phyloP scores from a whole-genome alignment of 2,888 invertebrate genomes.

The Synergus gifuensis region DNA sequence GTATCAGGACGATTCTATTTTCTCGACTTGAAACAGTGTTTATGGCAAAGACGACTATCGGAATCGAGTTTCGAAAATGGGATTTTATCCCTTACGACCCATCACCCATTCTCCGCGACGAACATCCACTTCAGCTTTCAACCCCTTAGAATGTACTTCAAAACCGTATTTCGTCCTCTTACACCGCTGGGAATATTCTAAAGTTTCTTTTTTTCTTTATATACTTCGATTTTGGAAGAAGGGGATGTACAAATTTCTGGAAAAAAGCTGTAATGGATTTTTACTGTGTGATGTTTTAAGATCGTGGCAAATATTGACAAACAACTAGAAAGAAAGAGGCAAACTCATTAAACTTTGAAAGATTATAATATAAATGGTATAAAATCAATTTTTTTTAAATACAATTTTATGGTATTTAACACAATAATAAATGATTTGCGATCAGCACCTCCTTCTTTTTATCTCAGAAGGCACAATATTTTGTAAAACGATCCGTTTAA shows the following conservation, averaged over 20 bases:
- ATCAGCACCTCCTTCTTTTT: neutral
- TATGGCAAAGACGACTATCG: constrained; percentile 51
- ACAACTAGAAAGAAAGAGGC: no score
- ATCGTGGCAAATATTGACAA: neutral
- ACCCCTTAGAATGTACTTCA: constrained; percentile 38
- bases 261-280: neutral
- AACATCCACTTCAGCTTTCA: constrained; percentile 30
- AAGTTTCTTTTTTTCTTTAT: constrained; percentile 2
- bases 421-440: neutral
- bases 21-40: constrained; percentile 53
- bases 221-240: neutral
- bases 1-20: constrained; percentile 67
- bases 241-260: neutral
- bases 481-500: constrained; percentile 41
- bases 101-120: constrained; percentile 44
- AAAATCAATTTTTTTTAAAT: neutral
- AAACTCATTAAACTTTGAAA: no score
- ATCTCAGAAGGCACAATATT: neutral
- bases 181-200: constrained; percentile 18
- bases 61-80: constrained; percentile 66
- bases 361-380: neutral
- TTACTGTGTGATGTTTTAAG: neutral
- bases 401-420: neutral
- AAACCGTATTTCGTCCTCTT: constrained; percentile 19
- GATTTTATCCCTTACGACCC: constrained; percentile 62